Evolutionary conservation across 2,113 vertebrate species (phyloP), one percentile per base, ranked within the genome.

Genomic region (Columbina picui): DNA sequence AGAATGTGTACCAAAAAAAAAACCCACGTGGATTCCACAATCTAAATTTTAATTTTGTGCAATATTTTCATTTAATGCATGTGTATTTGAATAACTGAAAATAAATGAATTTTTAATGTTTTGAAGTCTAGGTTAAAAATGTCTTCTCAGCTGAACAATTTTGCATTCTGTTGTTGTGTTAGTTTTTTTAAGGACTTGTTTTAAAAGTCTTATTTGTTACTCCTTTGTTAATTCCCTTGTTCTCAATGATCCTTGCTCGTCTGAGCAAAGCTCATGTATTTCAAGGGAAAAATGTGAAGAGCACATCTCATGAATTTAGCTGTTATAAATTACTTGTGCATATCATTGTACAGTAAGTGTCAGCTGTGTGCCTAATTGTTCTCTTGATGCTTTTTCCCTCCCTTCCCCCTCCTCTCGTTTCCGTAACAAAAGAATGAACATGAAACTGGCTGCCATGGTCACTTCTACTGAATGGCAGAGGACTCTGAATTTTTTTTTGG

Each of bases 331-430:
- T 98, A 98, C 97, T 98, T 98, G 98, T 99, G 98, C 99, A 98
- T 99, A 99, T 99, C 98, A 98, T 98, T 99, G 99, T 99, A 99
- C 98, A 99, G 98, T 99, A 98, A 98, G 97, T 99, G 98, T 99
- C 99, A 99, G 98, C 98, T 98, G 98, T 99, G 99, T 99, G 99
- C 99, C 99, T 99, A 99, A 98, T 98, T 98, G 98, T 99, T 98
- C 98, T 98, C 95, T 99, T 98, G 97, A 97, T 98, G 98, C 98
- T 98, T 98, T 98, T 74, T 98, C 98, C 98, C 81, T 85, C 91
- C 96, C 68, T 96, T 98, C 19, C 32, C 71, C 20, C 32, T 89
- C 92, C 83, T 81, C 60, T 95, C 0, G 11, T 96, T 96, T 93
- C 95, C 65, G 75, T 97, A 97, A 96, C 91, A 89, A 98, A 45